Conservation (phyloP, 2,113 vertebrate species). For the Pavo muticus region DNA sequence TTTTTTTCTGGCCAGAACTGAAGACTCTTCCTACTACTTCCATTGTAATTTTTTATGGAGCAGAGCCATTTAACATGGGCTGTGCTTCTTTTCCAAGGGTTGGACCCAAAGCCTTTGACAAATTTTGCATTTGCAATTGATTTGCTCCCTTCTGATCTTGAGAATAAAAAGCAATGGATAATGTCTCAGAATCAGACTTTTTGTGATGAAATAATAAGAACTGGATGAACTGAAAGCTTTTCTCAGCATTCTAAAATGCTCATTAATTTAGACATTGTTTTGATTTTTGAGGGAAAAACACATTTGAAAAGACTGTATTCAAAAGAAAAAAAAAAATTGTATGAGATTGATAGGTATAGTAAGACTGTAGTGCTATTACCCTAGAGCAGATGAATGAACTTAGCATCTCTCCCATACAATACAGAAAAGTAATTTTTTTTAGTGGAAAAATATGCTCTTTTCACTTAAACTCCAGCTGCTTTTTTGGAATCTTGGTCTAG, state of each 20-base stretch:
- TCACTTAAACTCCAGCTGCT: conserved; percentile 60
- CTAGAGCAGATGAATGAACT: not conserved
- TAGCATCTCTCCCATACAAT: conserved; percentile 1
- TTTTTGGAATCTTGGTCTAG: conserved; percentile 18
- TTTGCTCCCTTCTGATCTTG: conserved; percentile 36
- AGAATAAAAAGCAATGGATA: conserved; percentile 33
- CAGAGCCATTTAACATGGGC: not conserved
- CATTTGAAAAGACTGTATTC: not conserved
- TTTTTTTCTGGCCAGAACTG: conserved; percentile 17
- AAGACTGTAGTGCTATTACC: not conserved
- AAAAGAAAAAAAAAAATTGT: conserved; percentile 20
- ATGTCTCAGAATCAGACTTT: conserved; percentile 11
- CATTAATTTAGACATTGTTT: conserved; percentile 39
- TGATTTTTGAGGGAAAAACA: conserved; percentile 40
- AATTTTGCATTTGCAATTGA: conserved; percentile 63
- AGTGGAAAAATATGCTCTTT: conserved; percentile 2
- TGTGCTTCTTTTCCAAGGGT: not conserved
- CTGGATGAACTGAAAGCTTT: conserved; percentile 7
- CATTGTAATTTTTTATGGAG: conserved; percentile 38
- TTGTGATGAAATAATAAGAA: conserved; percentile 38
- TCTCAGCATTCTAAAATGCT: conserved; percentile 4
- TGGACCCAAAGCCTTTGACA: conserved; percentile 27
- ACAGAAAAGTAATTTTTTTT: conserved; percentile 19
- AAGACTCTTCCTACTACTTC: not conserved
- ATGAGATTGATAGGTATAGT: not conserved